Evolutionary conservation across 2,888 invertebrate genomes (phyloP).

Genomic region (Athrips mouffetella): DNA sequence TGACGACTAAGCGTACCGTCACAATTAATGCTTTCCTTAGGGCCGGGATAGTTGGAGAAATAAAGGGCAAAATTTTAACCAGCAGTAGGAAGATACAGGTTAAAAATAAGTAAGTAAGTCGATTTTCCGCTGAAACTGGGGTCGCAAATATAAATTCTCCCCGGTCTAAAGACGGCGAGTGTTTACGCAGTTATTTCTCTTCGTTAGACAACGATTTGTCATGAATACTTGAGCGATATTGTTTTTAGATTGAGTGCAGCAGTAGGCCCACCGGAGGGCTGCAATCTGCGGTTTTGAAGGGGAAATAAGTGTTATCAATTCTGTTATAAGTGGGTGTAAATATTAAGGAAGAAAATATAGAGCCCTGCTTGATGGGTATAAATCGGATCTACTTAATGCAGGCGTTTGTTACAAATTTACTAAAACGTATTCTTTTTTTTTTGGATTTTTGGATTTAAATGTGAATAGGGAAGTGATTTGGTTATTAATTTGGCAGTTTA

Average conservation of each 20-base stretch:
- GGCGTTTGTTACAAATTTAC: no score
- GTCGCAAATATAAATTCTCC: constrained; percentile 34
- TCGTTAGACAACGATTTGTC: constrained; percentile 75
- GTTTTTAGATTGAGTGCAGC: constrained; percentile 72
- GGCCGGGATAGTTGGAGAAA: no score
- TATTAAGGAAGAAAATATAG: neutral
- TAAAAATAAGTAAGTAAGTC: no score
- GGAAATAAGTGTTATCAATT: constrained; percentile 27
- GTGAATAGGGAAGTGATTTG: no score
- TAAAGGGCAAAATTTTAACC: no score
- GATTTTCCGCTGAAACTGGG: constrained; percentile 34
- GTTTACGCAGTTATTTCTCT: constrained; percentile 74
- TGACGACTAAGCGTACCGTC: no score
- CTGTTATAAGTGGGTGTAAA: constrained; percentile 7
- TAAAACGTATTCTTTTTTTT: no score
- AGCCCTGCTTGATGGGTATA: neutral
- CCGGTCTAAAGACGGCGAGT: constrained; percentile 61
- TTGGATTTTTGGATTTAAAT: no score
- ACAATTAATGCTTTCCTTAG: no score
- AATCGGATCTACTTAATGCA: neutral
- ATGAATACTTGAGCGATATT: constrained; percentile 77
- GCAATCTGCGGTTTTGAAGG: constrained; percentile 30
- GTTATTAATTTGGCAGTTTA: no score
- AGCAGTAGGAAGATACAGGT: no score
- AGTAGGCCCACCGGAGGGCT: constrained; percentile 36